Base-by-base conservation (phyloP, 2,888 invertebrate genomes). In the Lucinisca nassula region DNA sequence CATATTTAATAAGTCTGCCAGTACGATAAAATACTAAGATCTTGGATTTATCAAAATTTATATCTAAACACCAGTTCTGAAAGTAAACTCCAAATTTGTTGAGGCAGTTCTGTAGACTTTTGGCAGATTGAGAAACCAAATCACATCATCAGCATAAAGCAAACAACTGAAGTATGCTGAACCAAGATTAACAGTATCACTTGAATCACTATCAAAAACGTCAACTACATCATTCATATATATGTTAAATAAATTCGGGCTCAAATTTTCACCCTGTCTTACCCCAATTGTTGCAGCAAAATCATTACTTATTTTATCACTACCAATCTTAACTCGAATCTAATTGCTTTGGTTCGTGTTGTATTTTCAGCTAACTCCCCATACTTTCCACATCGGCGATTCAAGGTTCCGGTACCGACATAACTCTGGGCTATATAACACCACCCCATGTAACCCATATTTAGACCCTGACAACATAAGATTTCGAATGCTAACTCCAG, bases 181-280 rank as follows among this genome's bases (percentile, higher is more conserved):
- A 21, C 67, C 67, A 1, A 67, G 21, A 1, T 67, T 67, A 35
- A 67, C 67, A 35, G 67, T 8, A 67, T 55, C 35, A 67, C 51
- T 35, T 38, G 3, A 37, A 1, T 38, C 37, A 21, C 40, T 49
- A 30, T 55, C 55, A 35, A 76, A 32, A 21, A 17, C 51, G 30
- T 45, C 55, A 32, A 38, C 37, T 2, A 76, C 2, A 55, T 76
- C 77, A 51, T 76, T 76, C 12, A 76, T 21, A 55, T 14, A 76
- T 12, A 76, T 2, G 14, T 76, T 76, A 51, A 76, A 51, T 12
- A 55, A 21, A 35, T 49, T 76, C 17, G 77, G 77, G 77, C 77
- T 55, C 17, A 76, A 32, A 51, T 55, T 76, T 3, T 76, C 77
- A 30, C 77, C 77, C 51, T 76, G 77, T 55, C 35, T 49, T 0